Base-by-base conservation (phyloP, 2,797 vertebrate genomes). In the Pseudochaenichthys georgianus region DNA sequence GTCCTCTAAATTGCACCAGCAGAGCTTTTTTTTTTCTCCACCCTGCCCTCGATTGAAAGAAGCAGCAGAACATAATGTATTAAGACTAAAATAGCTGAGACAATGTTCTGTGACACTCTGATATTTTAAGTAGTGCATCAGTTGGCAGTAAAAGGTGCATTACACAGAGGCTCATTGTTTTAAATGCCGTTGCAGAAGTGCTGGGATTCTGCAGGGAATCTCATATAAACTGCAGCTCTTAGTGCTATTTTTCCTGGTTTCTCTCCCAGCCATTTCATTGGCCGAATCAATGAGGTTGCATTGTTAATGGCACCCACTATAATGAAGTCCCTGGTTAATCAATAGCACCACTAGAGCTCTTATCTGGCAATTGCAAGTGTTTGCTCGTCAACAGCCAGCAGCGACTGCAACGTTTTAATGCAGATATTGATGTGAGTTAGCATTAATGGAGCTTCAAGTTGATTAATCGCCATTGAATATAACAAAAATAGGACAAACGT, bases 281-380 rank as follows among this genome's bases (percentile, higher is more conserved):
- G 84, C 84, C 76, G 80, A 88, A 93, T 94, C 92, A 91, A 92
- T 93, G 91, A 83, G 88, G 82, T 83, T 89, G 89, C 86, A 90
- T 91, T 91, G 90, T 93, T 94, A 92, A 93, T 92, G 90, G 90
- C 83, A 87, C 83, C 72, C 84, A 69, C 87, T 84, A 88, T 93
- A 93, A 94, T 92, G 88, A 93, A 93, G 93, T 92, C 87, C 82
- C 83, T 77, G 84, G 89, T 92, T 89, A 93, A 93, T 94, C 92
- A 92, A 92, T 93, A 85, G 86, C 90, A 87, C 88, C 86, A 87
- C 89, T 93, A 84, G 45, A 87, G 83, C 83, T 86, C 88, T 93
- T 91, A 90, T 93, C 90, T 90, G 87, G 82, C 83, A 87, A 82
- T 84, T 91, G 82, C 81, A 87, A 89, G 89, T 85, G 87, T 91